Evolutionary conservation across 1,140 invertebrate species (phyloP), one percentile per base, ranked within the genome.

Genomic region (Tetranychus cinnabarinus): DNA sequence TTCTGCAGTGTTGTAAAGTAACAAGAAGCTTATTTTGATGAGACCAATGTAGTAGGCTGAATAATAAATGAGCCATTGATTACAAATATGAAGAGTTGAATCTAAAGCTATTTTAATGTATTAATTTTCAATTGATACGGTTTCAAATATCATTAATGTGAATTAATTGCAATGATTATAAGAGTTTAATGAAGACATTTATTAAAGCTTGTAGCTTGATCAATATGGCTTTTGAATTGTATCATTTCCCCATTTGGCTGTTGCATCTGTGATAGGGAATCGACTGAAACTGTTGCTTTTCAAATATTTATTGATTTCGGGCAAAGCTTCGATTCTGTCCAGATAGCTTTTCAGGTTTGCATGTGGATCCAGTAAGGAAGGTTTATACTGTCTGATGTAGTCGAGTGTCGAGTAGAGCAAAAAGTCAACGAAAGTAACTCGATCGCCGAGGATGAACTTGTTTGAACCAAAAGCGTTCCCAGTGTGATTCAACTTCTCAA

Each of bases 361-460:
- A 36, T 35, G n/a, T 8, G 13, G 23, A 50, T 48, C 50, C 6
- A 37, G 54, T 0, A 55, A 7, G 0, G 12, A 13, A 7, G 6
- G 10, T 48, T 42, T 42, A 12, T 13, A 61, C 1, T 15, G 36
- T 48, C 47, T 15, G 1, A 60, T 73, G 70, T 42, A 72, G 69
- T 63, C 77, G 35, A 78, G 64, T 4, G 72, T 63, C 58, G 78
- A 77, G 66, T 76, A 77, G 36, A 75, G 63, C 42, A 73, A 65
- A 63, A 78, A 78, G 62, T 78, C 77, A 6, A 73, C 72, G 63
- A 72, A 76, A 3, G 73, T 74, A 7, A 77, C 72, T 33, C 72
- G 70, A 7, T 76, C 68, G 12, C 76, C 76, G 42, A 69, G 69
- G 65, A 77, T 70, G 61, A 68, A 78, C 7, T 69, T 62, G 6